Evolutionary conservation across 2,888 invertebrate genomes (phyloP).

Genomic region (Meiosimyza decipiens): DNA sequence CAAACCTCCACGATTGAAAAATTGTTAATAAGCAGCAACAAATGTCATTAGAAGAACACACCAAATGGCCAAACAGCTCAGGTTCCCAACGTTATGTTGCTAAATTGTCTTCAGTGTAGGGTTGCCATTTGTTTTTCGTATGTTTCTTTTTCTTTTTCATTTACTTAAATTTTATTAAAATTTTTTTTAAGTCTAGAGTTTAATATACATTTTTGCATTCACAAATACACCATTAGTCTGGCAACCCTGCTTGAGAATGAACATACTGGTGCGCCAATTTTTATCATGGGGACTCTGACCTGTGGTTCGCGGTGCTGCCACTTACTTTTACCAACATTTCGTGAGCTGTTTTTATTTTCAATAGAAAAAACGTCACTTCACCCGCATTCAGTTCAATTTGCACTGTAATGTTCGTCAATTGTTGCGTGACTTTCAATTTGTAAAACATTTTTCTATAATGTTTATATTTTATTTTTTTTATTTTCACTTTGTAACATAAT

Average conservation of each 20-base stretch:
- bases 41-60: constrained; percentile 48
- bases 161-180: too few relatives aligned
- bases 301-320: constrained; percentile 4
- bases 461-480: constrained; percentile 24
- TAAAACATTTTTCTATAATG: constrained; percentile 52
- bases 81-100: neutral
- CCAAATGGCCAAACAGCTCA: constrained; percentile 35
- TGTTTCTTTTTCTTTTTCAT: too few relatives aligned
- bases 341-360: neutral
- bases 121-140: neutral
- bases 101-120: neutral
- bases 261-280: too few relatives aligned
- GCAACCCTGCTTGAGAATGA: too few relatives aligned
- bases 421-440: constrained; percentile 64
- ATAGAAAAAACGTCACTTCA: neutral
- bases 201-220: too few relatives aligned
- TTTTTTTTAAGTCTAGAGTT: too few relatives aligned
- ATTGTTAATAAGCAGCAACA: constrained; percentile 54
- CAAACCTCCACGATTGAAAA: constrained; percentile 58
- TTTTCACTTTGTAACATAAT: neutral
- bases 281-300: neutral
- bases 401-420: constrained; percentile 42
- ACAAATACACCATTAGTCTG: too few relatives aligned
- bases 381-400: constrained; percentile 16
- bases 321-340: constrained; percentile 29